These are phyloP conservation scores for Elmis aenea DNA, from an alignment of 2,888 invertebrate genomes.

Conservation along the genomic window DNA sequence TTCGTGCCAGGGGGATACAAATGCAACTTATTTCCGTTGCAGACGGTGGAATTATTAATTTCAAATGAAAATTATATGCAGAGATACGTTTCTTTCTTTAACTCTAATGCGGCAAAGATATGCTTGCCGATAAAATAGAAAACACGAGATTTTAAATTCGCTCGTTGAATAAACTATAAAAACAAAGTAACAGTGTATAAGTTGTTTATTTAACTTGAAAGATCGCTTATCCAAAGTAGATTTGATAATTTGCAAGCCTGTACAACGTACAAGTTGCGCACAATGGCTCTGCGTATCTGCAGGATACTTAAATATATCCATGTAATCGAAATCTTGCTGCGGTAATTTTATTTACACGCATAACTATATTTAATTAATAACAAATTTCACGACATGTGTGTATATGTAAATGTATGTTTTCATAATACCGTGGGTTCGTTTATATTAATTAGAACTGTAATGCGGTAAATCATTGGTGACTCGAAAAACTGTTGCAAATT, in stretches of 20 bases:
- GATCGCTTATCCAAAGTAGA: slow-evolving; percentile 14
- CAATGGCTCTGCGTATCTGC: too few species aligned
- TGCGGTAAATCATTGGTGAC: too few species aligned
- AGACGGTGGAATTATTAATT: slow-evolving; percentile 27
- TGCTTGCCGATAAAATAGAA: slow-evolving; percentile 27
- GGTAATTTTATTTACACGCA: too few species aligned
- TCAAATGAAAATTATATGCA: slow-evolving; percentile 28
- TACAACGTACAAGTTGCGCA: slow-evolving; percentile 9
- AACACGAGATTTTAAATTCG: too few species aligned
- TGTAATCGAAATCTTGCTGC: too few species aligned
- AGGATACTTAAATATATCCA: too few species aligned
- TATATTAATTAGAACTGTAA: too few species aligned
- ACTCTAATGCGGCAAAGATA: slow-evolving; percentile 25
- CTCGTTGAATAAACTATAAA: slow-evolving; percentile 35
- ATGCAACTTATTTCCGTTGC: slow-evolving; percentile 27
- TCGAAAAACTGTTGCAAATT: too few species aligned
- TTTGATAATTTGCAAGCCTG: slow-evolving; percentile 12
- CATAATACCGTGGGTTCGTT: too few species aligned
- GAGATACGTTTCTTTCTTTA: slow-evolving; percentile 20
- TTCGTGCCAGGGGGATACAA: slow-evolving; percentile 24
- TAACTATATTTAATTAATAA: too few species aligned
- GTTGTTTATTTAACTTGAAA: slow-evolving; percentile 13
- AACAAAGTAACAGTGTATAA: slow-evolving; percentile 26
- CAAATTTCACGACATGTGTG: too few species aligned
- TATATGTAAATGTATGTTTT: too few species aligned